Conservation (phyloP, 2,113 vertebrate genomes). For the Genyomyrus donnyi region DNA sequence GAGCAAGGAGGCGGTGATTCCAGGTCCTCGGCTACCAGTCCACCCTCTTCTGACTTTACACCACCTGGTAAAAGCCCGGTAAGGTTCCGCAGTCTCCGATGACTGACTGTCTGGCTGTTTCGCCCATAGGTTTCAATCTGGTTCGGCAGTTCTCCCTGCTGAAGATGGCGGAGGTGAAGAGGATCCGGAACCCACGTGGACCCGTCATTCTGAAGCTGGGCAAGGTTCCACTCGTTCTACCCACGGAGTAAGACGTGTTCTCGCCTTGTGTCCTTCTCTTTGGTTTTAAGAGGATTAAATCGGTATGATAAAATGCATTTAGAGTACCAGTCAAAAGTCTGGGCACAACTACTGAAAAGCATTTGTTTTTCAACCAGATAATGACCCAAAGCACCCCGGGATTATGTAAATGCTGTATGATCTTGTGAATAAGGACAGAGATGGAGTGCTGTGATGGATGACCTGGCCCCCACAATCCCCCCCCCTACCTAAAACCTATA, state of each 20-base stretch:
- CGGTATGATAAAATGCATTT: not conserved
- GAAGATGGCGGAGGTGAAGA: slow-evolving; percentile 79
- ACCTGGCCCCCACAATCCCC: not conserved
- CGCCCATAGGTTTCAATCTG: slow-evolving; percentile 80
- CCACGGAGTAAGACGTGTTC: slow-evolving; percentile 67
- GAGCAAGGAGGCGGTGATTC: not conserved
- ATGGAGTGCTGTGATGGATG: too few relatives aligned
- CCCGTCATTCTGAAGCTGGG: slow-evolving; percentile 77
- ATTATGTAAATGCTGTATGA: not conserved
- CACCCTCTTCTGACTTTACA: not conserved
- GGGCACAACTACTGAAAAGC: not conserved
- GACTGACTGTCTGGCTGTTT: slow-evolving; percentile 29
- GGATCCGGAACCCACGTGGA: slow-evolving; percentile 74
- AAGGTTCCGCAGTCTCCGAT: not conserved
- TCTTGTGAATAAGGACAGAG: not conserved
- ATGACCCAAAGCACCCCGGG: not conserved
- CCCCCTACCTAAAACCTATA: not conserved
- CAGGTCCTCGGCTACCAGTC: not conserved
- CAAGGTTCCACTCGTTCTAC: slow-evolving; percentile 64
- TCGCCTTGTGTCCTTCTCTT: not conserved
- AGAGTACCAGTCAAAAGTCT: not conserved
- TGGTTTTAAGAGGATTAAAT: not conserved
- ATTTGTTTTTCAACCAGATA: not conserved
- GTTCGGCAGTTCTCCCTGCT: slow-evolving; percentile 77
- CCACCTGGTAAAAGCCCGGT: not conserved